phyloP scores from a whole-genome alignment of 2,888 invertebrate species.

The Notocelia uddmanniana region DNA sequence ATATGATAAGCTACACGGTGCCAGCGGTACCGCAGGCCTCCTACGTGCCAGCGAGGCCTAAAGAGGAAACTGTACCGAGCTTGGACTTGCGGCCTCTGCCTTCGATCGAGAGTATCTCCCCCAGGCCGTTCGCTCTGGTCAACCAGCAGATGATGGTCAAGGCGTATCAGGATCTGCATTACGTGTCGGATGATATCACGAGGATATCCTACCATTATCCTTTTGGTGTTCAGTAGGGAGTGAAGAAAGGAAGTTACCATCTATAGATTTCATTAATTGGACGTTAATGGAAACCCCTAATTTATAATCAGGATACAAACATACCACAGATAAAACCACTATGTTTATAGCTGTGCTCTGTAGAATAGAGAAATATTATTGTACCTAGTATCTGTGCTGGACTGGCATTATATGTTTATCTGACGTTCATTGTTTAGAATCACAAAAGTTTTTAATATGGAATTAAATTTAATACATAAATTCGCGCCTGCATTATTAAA shows the following conservation, averaged over 20 bases:
- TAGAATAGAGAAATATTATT: too few species aligned
- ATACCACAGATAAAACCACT: too few species aligned
- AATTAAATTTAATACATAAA: too few species aligned
- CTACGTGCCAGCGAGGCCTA: slow-evolving; percentile 70
- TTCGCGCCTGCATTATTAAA: too few species aligned
- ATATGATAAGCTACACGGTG: slow-evolving; percentile 76
- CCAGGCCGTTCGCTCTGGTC: slow-evolving; percentile 77
- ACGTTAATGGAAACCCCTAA: too few species aligned
- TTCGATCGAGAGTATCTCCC: slow-evolving; percentile 81
- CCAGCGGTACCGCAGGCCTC: slow-evolving; percentile 70
- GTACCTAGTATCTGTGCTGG: too few species aligned
- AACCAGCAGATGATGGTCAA: slow-evolving; percentile 84
- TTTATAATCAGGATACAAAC: too few species aligned
- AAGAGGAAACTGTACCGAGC: slow-evolving; percentile 70
- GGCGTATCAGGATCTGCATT: slow-evolving; percentile 80
- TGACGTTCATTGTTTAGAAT: neutral
- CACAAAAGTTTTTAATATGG: neutral
- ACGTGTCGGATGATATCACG: slow-evolving; percentile 76
- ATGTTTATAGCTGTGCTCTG: too few species aligned
- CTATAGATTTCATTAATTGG: neutral
- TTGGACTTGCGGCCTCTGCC: slow-evolving; percentile 76
- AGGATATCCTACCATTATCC: slow-evolving; percentile 81
- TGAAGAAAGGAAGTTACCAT: slow-evolving; percentile 18
- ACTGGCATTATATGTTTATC: too few species aligned
- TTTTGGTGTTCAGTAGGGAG: slow-evolving; percentile 74